A percentile compares a stretch with the other conserved stretches of the same genome.
Evolutionary conservation across 1,140 invertebrate species (phyloP).

Genomic region (Propsilocerus akamusi): DNA sequence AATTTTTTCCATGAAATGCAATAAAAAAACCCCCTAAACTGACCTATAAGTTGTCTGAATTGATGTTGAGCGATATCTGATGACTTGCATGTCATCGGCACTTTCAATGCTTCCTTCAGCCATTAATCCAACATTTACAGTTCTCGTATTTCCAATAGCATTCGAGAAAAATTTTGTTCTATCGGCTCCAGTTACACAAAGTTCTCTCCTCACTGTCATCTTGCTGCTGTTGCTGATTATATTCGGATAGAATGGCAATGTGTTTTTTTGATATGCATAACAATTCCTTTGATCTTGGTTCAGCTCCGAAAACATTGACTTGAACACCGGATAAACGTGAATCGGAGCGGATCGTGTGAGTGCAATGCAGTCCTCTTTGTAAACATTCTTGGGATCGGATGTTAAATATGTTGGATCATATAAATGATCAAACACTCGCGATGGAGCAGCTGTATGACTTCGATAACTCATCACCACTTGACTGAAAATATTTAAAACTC

Average conservation of each 20-base stretch:
- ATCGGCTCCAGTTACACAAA: neutral
- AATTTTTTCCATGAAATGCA: neutral
- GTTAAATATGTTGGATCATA: constrained; percentile 6
- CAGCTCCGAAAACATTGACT: constrained; percentile 25
- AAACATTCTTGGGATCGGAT: constrained; percentile 2
- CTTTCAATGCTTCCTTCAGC: neutral
- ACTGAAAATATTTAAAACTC: too few relatives aligned
- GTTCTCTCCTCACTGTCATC: neutral
- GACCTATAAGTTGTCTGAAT: constrained; percentile 5
- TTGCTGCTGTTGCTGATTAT: neutral
- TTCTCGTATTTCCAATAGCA: neutral
- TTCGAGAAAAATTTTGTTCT: constrained; percentile 1
- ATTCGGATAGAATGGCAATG: neutral
- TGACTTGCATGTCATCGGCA: neutral
- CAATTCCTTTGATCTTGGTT: neutral
- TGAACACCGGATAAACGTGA: neutral
- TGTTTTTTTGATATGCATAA: constrained; percentile 5
- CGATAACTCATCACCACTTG: neutral
- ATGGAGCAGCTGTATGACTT: neutral
- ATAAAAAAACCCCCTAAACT: neutral
- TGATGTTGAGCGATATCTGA: neutral
- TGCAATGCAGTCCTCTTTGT: neutral
- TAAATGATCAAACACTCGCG: constrained; percentile 6
- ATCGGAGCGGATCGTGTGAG: constrained; percentile 4
- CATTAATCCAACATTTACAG: neutral